Evolutionary conservation across 2,797 vertebrate species (phyloP).

Genomic region (Hemitrygon akajei): DNA sequence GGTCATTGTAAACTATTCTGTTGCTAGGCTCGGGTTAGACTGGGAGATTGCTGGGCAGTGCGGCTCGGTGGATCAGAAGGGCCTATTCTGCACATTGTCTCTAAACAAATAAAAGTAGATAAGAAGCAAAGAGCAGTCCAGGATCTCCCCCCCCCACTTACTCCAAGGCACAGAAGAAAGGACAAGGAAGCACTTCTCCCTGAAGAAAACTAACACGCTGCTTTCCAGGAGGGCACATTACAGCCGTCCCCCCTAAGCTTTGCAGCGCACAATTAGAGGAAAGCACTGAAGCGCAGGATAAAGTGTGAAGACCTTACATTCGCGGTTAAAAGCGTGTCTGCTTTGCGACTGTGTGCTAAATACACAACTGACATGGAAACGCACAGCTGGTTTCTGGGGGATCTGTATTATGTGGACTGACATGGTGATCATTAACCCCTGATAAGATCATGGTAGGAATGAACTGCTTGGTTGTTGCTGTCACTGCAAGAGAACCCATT

Average conservation of each 20-base stretch:
- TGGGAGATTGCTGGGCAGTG: too few species aligned
- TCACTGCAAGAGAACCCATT: background rate
- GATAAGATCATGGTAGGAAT: conserved; percentile 36
- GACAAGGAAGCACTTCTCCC: background rate
- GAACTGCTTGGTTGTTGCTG: conserved; percentile 6
- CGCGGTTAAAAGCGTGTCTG: background rate
- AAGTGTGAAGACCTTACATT: conserved; percentile 31
- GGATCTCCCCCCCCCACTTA: background rate
- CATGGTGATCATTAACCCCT: conserved; percentile 30
- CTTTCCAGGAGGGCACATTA: background rate
- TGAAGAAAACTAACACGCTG: background rate
- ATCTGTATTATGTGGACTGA: background rate
- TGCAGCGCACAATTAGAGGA: conserved; percentile 5
- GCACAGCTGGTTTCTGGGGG: conserved; percentile 27
- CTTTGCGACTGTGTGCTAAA: conserved; percentile 10
- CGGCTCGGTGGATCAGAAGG: too few species aligned
- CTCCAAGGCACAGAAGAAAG: background rate
- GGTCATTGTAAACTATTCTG: too few species aligned
- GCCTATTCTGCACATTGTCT: too few species aligned
- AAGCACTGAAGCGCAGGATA: background rate
- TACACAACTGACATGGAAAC: conserved; percentile 26
- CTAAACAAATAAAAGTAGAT: too few species aligned
- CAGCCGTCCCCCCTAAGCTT: background rate
- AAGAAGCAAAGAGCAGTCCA: background rate
- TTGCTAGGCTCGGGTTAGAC: too few species aligned